phyloP scores from a whole-genome alignment of 1,140 invertebrate genomes.

The Hormaphis cornu region DNA sequence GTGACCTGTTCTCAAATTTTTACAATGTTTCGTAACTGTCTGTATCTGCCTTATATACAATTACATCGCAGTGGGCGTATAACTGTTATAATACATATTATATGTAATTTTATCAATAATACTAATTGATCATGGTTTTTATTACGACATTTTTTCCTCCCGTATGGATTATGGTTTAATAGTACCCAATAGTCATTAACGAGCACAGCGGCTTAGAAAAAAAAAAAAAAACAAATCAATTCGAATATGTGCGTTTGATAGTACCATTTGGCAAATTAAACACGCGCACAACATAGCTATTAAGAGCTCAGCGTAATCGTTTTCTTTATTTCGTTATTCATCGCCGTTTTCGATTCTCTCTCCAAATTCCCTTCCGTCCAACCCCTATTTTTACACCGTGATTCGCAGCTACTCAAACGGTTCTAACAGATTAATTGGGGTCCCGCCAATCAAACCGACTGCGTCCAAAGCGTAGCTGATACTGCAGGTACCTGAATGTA shows the following conservation, averaged over 20 bases:
- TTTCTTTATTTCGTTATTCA: slow-evolving; percentile 27
- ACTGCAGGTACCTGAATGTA: neutral
- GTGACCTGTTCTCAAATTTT: too few species aligned
- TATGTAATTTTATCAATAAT: slow-evolving; percentile 1
- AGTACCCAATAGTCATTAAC: neutral
- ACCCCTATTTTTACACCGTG: slow-evolving; percentile 16
- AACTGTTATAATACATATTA: too few species aligned
- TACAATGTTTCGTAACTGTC: too few species aligned
- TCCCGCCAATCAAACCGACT: slow-evolving; percentile 12
- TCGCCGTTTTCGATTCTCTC: neutral
- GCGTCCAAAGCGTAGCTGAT: neutral
- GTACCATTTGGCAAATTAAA: slow-evolving; percentile 31
- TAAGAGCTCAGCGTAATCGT: slow-evolving; percentile 28
- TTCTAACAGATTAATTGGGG: slow-evolving; percentile 23
- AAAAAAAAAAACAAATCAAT: neutral
- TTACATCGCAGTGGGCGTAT: too few species aligned
- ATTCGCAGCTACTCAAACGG: slow-evolving; percentile 17
- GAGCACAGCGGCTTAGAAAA: neutral
- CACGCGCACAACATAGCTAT: slow-evolving; percentile 15
- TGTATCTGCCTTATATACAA: too few species aligned
- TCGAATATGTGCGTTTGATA: slow-evolving; percentile 28
- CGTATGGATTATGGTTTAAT: slow-evolving; percentile 5
- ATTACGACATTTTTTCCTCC: neutral
- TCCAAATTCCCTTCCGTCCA: neutral
- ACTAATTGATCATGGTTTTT: slow-evolving; percentile 5